Evolutionary conservation across 2,888 invertebrate genomes (phyloP).

Genomic region (Polydrusus tereticollis): DNA sequence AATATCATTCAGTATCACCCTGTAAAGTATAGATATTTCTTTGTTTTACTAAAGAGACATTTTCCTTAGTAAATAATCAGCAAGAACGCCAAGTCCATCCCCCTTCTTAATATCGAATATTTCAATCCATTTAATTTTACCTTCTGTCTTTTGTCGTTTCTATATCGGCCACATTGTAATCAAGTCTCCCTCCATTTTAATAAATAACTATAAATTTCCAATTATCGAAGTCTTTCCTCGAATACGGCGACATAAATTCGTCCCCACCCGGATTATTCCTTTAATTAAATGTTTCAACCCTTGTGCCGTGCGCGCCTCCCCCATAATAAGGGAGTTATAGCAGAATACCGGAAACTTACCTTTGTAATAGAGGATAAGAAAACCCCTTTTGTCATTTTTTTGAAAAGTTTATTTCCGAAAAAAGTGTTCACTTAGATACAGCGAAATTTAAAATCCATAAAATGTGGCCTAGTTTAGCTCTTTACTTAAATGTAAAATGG

Average conservation of each 20-base stretch:
- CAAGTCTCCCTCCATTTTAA: slow-evolving; percentile 38
- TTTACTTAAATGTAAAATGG: too few species aligned
- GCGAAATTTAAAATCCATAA: too few species aligned
- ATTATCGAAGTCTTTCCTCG: slow-evolving; percentile 57
- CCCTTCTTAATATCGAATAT: neutral
- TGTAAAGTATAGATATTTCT: too few species aligned
- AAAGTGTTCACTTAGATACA: too few species aligned
- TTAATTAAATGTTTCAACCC: slow-evolving; percentile 60
- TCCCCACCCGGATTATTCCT: slow-evolving; percentile 57
- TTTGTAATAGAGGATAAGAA: neutral
- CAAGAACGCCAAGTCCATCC: too few species aligned
- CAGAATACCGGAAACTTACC: neutral
- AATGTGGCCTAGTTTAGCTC: too few species aligned
- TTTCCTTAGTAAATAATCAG: too few species aligned
- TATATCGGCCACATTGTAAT: slow-evolving; percentile 15
- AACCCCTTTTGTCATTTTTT: too few species aligned
- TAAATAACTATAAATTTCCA: slow-evolving; percentile 56
- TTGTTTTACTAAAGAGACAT: too few species aligned
- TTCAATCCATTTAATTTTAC: neutral
- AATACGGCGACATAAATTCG: slow-evolving; percentile 58
- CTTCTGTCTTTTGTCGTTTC: slow-evolving; percentile 6
- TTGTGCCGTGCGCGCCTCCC: slow-evolving; percentile 28
- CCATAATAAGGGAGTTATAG: slow-evolving; percentile 13
- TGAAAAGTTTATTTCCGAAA: too few species aligned
- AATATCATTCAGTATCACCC: too few species aligned